phyloP scores from a whole-genome alignment of 2,797 vertebrate species.

The Myoxocephalus aenaeus region DNA sequence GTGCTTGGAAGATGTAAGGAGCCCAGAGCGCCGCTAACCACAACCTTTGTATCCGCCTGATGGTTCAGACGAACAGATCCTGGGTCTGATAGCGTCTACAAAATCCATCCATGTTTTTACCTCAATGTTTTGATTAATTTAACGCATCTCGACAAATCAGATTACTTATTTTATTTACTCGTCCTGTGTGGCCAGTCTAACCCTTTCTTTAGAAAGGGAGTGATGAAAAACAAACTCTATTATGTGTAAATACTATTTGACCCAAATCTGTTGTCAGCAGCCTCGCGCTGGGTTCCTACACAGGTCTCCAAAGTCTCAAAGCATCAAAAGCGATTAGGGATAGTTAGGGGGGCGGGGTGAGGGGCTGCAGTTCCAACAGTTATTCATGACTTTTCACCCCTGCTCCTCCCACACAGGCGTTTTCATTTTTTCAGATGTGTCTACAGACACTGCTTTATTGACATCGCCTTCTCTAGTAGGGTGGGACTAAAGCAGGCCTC shows the following conservation, averaged over 20 bases:
- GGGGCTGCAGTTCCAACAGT: constrained; percentile 8
- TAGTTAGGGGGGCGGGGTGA: not conserved
- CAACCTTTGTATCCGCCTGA: not conserved
- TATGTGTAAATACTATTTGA: constrained; percentile 35
- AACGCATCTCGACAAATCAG: not conserved
- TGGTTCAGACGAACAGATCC: constrained; percentile 9
- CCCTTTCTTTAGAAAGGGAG: not conserved
- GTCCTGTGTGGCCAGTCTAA: constrained; percentile 11
- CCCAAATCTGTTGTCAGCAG: constrained; percentile 41
- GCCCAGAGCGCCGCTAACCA: not conserved
- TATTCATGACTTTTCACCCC: constrained; percentile 18
- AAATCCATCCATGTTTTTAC: not conserved
- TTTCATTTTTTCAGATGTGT: constrained; percentile 38
- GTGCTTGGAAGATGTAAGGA: not conserved
- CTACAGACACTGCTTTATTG: not conserved
- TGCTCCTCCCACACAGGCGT: constrained; percentile 24
- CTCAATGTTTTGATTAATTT: not conserved
- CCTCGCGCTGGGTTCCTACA: constrained; percentile 20
- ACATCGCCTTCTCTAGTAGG: not conserved
- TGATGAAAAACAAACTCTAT: constrained; percentile 10
- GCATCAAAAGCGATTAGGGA: constrained; percentile 12
- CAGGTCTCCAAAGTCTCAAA: constrained; percentile 10
- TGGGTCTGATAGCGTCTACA: not conserved
- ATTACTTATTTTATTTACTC: constrained; percentile 6
- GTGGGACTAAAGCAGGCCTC: not conserved